Percentiles rank a stretch among this genome's conserved stretches.
These are phyloP conservation scores for Sesamia nonagrioides DNA, from an alignment of 1,140 invertebrate genomes.

Conservation along the genomic window DNA sequence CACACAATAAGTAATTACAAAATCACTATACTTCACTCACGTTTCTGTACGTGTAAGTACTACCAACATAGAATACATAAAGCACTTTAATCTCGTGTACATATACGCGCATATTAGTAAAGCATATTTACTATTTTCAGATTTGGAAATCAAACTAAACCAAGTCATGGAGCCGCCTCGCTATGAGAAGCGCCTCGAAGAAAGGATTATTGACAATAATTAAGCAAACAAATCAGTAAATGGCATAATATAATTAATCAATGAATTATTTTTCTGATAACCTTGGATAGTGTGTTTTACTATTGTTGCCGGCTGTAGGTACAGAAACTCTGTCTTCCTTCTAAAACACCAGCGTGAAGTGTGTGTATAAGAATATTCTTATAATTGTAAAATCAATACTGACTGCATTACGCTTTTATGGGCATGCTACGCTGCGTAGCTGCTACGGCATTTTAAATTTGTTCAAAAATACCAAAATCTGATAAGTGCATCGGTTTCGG, in stretches of 20 bases:
- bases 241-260: not conserved
- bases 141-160: conserved; percentile 7
- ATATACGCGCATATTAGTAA: not conserved
- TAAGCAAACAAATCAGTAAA: not conserved
- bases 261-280: too few species aligned
- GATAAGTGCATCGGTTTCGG: too few species aligned
- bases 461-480: too few species aligned
- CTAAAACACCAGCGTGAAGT: not conserved
- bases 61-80: conserved; percentile 14
- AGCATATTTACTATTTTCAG: conserved; percentile 23
- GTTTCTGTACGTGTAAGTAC: conserved; percentile 3
- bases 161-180: not conserved
- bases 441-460: not conserved
- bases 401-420: not conserved
- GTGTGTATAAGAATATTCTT: not conserved
- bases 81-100: conserved; percentile 6
- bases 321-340: not conserved
- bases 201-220: not conserved
- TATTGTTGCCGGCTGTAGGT: too few species aligned
- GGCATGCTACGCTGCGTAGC: not conserved
- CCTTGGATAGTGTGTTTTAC: not conserved
- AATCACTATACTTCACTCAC: conserved; percentile 26
- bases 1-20: conserved; percentile 33
- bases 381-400: not conserved
- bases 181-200: not conserved